phyloP scores from a whole-genome alignment of 1,140 invertebrate genomes.

The Drosophila lacertosa region DNA sequence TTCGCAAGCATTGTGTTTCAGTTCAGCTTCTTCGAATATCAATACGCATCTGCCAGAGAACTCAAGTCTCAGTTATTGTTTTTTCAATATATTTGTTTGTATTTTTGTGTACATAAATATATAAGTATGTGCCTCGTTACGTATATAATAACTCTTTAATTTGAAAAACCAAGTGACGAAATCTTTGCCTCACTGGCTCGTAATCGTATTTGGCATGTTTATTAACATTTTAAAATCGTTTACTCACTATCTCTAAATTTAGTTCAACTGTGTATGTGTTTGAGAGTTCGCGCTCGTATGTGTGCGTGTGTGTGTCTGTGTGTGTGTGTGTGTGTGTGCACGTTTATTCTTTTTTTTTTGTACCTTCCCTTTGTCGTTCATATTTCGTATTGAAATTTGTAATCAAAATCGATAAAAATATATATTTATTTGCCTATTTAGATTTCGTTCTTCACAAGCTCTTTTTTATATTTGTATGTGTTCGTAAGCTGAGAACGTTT shows the following conservation, averaged over 20 bases:
- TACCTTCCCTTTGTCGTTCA: conserved; percentile 50
- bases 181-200: conserved; percentile 32
- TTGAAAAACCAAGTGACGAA: conserved; percentile 40
- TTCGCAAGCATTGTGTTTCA: conserved; percentile 30
- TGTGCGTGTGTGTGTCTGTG: conserved; percentile 6
- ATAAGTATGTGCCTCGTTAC: not conserved
- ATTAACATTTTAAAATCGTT: conserved; percentile 55
- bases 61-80: conserved; percentile 2
- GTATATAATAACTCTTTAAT: not conserved
- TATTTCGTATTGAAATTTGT: conserved; percentile 78
- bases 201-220: conserved; percentile 49
- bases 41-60: conserved; percentile 23
- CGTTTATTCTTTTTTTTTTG: conserved; percentile 46
- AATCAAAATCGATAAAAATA: conserved; percentile 80
- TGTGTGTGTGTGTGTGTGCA: conserved; percentile 19
- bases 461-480: conserved; percentile 26
- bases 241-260: conserved; percentile 59
- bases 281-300: conserved; percentile 5
- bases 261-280: conserved; percentile 19
- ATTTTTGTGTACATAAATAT: conserved; percentile 14
- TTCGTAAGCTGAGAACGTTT: conserved; percentile 10
- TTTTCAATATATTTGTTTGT: conserved; percentile 1
- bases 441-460: conserved; percentile 52
- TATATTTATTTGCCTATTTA: conserved; percentile 48
- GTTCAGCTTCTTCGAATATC: conserved; percentile 31